Evolutionary conservation across 2,113 vertebrate species (phyloP), one percentile per base, ranked within the genome.

Genomic region (Brienomyrus longianalis): DNA sequence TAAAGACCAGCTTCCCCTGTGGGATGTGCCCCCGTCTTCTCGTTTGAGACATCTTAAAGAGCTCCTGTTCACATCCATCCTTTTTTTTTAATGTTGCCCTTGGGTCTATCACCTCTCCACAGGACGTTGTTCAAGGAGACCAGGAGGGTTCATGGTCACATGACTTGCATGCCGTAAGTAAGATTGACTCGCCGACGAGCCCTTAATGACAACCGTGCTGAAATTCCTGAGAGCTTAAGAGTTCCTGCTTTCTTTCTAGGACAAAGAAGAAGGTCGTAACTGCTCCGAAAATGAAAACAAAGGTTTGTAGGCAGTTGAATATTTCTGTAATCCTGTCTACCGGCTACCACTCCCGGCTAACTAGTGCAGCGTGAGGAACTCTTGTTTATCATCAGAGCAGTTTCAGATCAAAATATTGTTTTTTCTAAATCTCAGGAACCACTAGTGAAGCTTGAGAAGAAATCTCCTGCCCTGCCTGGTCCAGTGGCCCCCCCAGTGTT

Each of bases 41-140:
- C 31, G 0, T 80, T 31, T 77, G 31, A 77, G 4, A 27, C 51
- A 54, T 51, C 51, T 7, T 56, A 54, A 87, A 87, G n/a, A 87
- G 35, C 35, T 80, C 23, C 10, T 52, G n/a, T 66, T 35, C 7
- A 27, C 2, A 21, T 17, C 59, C 56, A 43, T 80, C 21, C 45
- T 50, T 19, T 11, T 19, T 19, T n/a, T 52, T 43, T 48, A 87
- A 85, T 45, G 2, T 5, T 50, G 7, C 11, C 62, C 15, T 88
- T 86, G 43, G 39, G 87, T 70, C 62, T 31, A 31, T 83, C 21
- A 66, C 50, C 35, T 90, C 39, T 23, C 86, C 94, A 91, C 92
- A 98, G 97, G 93, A 97, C 96, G 89, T 93, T 98, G 88, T 97
- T 97, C 93, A 97, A 97, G 91, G 97, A 98, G 93, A 97, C 95